Evolutionary conservation across 2,113 vertebrate genomes (phyloP), one percentile per base, ranked within the genome.

Genomic region (Nestor notabilis): DNA sequence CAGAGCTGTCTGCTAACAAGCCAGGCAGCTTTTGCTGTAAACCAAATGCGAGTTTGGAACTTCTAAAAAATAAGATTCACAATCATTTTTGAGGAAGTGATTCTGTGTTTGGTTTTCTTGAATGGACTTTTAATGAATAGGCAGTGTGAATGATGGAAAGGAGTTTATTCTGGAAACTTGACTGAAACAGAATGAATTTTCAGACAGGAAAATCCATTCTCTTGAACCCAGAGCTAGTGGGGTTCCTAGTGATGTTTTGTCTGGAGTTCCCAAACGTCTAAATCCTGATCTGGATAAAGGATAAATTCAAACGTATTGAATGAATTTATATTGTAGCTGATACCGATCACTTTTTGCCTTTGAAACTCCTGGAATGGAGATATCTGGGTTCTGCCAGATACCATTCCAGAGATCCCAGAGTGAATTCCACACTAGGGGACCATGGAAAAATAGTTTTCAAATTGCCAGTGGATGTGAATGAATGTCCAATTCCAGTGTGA

Each of bases 391-490:
- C 61, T 65, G 25, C 24, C 35, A 27, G 35, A 11, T 33, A 11
- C 16, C 1, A 2, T 79, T 71, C 24, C 16, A 1, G 6, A 44
- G 25, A 60, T 60, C n/a, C 31, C 29, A 5, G 10, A 47, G 52
- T 29, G 52, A 82, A 81, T 53, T 43, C 10, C 1, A 0, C 3
- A 8, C 9, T 5, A 2, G 1, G 5, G 14, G 5, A 68, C 35
- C 4, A 27, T 17, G 56, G 27, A 19, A 82, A 63, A 71, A 3
- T 3, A 35, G 16, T 17, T 85, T 81, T 87, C 19, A 63, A 29
- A 33, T 10, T 35, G 27, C 29, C 84, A 19, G 37, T 27, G 33
- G 4, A 16, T 55, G 20, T 68, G 66, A 43, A 60, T 1, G 4
- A 65, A 15, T 18, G 23, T 23, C 55, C 13, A 58, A 61, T 84